Evolutionary conservation across 2,113 vertebrate species (phyloP), one percentile per base, ranked within the genome.

Genomic region (Lepisosteus oculatus): DNA sequence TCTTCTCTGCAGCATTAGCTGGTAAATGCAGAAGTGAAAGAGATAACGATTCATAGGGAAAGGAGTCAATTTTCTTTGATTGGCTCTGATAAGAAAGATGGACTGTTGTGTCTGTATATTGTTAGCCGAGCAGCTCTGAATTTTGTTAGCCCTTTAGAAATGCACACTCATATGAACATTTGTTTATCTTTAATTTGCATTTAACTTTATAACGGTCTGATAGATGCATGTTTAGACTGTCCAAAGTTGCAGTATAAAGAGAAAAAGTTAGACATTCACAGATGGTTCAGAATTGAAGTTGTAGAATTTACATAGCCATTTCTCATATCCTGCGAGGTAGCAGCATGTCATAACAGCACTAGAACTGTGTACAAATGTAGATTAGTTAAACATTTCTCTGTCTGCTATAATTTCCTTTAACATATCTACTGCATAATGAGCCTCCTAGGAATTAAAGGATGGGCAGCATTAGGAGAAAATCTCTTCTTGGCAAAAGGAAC

Each of bases 401-500:
- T 44, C 14, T 59, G 51, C 15, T 41, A 70, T 44, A 8, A 44
- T 70, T 43, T 61, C 42, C n/a, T n/a, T 59, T 8, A 43, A 57
- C 9, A 43, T 3, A 57, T 6, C 29, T 55, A 6, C 55, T 43
- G 55, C 41, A n/a, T 59, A 70, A 70, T 61, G 68, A 70, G 41
- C n/a, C 68, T 41, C 29, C 68, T 70, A 41, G 55, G 68, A 61
- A 44, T 61, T 70, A 70, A n/a, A 43, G 55, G 55, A 70, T 41
- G 17, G 51, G 68, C 43, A 70, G 41, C 59, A 59, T 68, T 55
- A 61, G 41, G 55, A 70, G 56, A 44, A 70, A 70, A 44, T 61
- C 68, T 44, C 55, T 9, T 55, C 54, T 45, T 61, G 68, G 68
- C 68, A 70, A 57, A 61, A 61, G 55, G 68, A 70, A 61, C 68